These are phyloP conservation scores for Drosophila paramelanica DNA, from an alignment of 2,888 invertebrate species.

Conservation along the genomic window DNA sequence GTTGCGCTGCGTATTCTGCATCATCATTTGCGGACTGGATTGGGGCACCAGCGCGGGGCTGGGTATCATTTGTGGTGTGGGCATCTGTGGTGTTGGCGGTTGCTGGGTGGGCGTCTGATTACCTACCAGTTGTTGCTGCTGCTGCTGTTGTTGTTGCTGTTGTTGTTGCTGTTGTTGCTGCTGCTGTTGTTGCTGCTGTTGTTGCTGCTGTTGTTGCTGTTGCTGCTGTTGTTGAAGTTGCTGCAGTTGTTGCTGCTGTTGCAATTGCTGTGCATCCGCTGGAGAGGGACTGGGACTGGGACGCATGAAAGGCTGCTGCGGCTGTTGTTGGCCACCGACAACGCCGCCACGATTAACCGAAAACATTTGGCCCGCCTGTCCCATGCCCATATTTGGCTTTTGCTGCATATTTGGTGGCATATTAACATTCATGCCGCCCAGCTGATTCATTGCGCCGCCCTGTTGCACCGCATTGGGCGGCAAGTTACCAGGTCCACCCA, in stretches of 20 bases:
- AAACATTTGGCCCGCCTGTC: constrained; percentile 85
- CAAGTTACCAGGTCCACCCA: constrained; percentile 68
- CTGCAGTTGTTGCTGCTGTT: constrained; percentile 70
- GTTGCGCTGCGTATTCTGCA: constrained; percentile 86
- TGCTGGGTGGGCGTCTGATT: constrained; percentile 77
- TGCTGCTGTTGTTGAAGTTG: constrained; percentile 54
- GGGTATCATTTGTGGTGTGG: constrained; percentile 88
- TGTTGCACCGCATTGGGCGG: constrained; percentile 78
- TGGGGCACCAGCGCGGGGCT: constrained; percentile 90
- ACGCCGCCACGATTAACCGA: constrained; percentile 87
- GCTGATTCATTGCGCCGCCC: constrained; percentile 79
- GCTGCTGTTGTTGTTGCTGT: constrained; percentile 84
- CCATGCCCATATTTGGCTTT: constrained; percentile 83
- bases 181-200: constrained; percentile 81
- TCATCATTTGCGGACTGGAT: constrained; percentile 88
- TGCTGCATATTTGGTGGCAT: constrained; percentile 83
- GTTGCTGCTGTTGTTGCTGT: constrained; percentile 86
- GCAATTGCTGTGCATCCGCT: constrained; percentile 80
- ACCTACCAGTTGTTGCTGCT: constrained; percentile 71
- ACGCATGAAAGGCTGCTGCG: constrained; percentile 90
- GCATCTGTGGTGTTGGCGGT: constrained; percentile 83
- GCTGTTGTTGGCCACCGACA: constrained; percentile 84
- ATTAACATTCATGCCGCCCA: constrained; percentile 76
- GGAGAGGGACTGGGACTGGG: constrained; percentile 90
- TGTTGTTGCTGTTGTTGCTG: constrained; percentile 82